Evolutionary conservation across 2,888 invertebrate genomes (phyloP).

Genomic region (Hermaeophaga mercurialis): DNA sequence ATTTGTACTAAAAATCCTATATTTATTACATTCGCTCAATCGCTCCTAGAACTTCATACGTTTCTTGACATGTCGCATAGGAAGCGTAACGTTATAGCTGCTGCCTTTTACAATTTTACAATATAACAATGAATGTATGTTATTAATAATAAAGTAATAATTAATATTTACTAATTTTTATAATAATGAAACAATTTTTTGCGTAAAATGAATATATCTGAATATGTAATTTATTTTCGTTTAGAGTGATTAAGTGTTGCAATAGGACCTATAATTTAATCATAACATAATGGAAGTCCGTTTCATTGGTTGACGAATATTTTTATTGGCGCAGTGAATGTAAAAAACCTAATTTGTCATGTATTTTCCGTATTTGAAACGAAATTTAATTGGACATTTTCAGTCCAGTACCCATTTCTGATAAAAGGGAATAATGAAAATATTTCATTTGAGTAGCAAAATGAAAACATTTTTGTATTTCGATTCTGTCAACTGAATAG

Average conservation of each 20-base stretch:
- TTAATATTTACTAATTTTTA: too few species aligned
- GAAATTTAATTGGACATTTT: constrained; percentile 37
- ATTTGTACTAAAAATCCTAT: too few species aligned
- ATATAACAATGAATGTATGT: too few species aligned
- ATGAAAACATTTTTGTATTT: constrained; percentile 32
- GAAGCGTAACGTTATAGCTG: too few species aligned
- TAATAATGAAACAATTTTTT: too few species aligned
- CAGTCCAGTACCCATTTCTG: constrained; percentile 34
- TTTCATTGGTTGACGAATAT: constrained; percentile 24
- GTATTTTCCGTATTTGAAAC: constrained; percentile 35
- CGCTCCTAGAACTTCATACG: too few species aligned
- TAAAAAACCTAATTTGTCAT: constrained; percentile 38
- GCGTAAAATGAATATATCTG: too few species aligned
- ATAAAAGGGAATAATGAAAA: constrained; percentile 38
- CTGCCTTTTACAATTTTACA: too few species aligned
- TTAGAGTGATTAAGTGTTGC: background rate
- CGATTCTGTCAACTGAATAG: constrained; percentile 22
- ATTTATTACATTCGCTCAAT: too few species aligned
- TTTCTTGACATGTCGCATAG: too few species aligned
- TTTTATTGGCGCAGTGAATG: constrained; percentile 29
- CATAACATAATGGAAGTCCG: constrained; percentile 16
- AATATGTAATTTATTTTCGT: too few species aligned
- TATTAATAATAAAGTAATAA: too few species aligned
- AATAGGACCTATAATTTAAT: constrained; percentile 8
- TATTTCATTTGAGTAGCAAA: constrained; percentile 36